phyloP scores from a whole-genome alignment of 1,140 invertebrate species.

The Cylas formicarius region DNA sequence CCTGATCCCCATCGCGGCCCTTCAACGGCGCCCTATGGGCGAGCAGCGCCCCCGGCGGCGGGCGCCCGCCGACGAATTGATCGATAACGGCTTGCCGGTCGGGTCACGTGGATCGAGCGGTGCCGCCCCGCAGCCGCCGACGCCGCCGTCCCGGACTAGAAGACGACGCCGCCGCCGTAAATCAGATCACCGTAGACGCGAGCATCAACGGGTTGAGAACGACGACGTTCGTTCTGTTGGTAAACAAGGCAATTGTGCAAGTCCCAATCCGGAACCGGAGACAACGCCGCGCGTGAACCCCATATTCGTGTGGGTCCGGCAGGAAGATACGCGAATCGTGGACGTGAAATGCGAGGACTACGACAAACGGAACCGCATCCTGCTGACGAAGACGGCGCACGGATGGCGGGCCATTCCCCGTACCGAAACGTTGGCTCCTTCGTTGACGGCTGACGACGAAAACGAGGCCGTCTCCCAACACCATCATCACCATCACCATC shows the following conservation, averaged over 20 bases:
- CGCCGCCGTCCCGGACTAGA: constrained; percentile 35
- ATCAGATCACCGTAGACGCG: constrained; percentile 40
- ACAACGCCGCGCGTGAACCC: constrained; percentile 58
- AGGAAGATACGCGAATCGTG: constrained; percentile 67
- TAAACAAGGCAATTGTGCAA: constrained; percentile 39
- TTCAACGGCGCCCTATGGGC: constrained; percentile 35
- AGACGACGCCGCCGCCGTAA: constrained; percentile 38
- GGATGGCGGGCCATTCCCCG: constrained; percentile 76
- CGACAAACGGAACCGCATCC: constrained; percentile 72
- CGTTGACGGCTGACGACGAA: constrained; percentile 41
- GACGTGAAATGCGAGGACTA: constrained; percentile 79
- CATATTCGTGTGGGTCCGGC: constrained; percentile 74
- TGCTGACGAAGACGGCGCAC: constrained; percentile 66
- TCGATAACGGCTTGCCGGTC: constrained; percentile 34
- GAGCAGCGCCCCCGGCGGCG: constrained; percentile 38
- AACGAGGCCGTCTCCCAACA: constrained; percentile 15
- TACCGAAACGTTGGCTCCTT: constrained; percentile 57
- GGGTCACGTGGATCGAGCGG: constrained; percentile 39
- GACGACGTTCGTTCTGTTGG: constrained; percentile 41
- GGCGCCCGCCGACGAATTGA: constrained; percentile 34
- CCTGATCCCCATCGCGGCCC: constrained; percentile 39
- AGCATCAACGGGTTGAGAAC: constrained; percentile 29
- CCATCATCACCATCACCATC: constrained; percentile 29
- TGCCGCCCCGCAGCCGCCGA: constrained; percentile 33
- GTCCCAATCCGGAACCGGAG: constrained; percentile 31